These are phyloP conservation scores for Belonocnema kinseyi DNA, from an alignment of 1,140 invertebrate species.

Conservation along the genomic window DNA sequence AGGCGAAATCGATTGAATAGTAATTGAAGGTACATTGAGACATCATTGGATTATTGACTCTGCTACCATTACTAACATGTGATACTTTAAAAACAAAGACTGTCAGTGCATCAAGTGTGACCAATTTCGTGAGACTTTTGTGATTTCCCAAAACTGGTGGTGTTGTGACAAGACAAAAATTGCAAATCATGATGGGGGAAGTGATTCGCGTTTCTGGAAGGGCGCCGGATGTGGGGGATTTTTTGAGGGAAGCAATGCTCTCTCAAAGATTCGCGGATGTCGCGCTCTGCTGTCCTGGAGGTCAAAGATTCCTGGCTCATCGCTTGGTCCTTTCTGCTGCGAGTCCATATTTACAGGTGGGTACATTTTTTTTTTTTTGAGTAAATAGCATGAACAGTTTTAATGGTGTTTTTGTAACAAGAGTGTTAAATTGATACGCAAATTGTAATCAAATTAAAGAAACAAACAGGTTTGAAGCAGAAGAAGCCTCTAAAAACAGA, in stretches of 20 bases:
- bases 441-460: too few relatives aligned
- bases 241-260: slow-evolving; percentile 63
- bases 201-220: slow-evolving; percentile 58
- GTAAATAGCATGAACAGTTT: too few relatives aligned
- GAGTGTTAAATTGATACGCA: too few relatives aligned
- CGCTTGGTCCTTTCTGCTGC: slow-evolving; percentile 67
- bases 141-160: neutral
- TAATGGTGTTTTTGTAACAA: too few relatives aligned
- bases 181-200: slow-evolving; percentile 51
- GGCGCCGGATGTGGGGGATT: slow-evolving; percentile 58
- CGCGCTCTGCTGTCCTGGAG: slow-evolving; percentile 65
- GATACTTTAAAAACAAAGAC: neutral
- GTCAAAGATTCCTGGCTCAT: slow-evolving; percentile 70
- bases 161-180: slow-evolving; percentile 1
- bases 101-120: neutral
- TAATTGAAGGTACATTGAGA: neutral
- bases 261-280: slow-evolving; percentile 69
- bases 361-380: slow-evolving; percentile 29
- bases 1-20: neutral
- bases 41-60: slow-evolving; percentile 7
- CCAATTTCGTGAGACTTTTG: neutral
- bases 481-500: too few relatives aligned
- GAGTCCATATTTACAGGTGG: slow-evolving; percentile 68
- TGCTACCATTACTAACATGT: neutral
- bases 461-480: too few relatives aligned